Evolutionary conservation across 1,140 invertebrate species (phyloP), one percentile per base, ranked within the genome.

Genomic region (Drosophila mojavensis): DNA sequence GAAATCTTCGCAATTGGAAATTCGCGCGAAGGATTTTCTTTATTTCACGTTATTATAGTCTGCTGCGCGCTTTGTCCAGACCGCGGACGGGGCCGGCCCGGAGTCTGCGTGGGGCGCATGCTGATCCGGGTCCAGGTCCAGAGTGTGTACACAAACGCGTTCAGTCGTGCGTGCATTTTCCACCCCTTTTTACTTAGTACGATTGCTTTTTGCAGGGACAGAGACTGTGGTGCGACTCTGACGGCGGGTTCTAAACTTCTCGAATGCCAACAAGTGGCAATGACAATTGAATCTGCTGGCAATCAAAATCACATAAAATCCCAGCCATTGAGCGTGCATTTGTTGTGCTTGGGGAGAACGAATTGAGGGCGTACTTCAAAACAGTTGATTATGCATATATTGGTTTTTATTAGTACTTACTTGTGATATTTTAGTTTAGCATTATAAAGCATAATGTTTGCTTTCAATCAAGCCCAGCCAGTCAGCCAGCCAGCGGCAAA

Each of bases 111-210:
- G 30, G 24, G 58, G 5, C n/a, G 30, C 20, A 1, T 10, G 13
- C 30, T 28, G 5, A 15, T 30, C 26, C 17, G 24, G 56, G 4
- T 33, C 28, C 39, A 20, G 11, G 3, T 59, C n/a, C n/a, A 24
- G n/a, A 15, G 24, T 33, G 13, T 59, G 33, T 39, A 59, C 45
- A 48, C 45, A 50, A 67, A 61, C 64, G 64, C 63, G 81, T 30
- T 56, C 74, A 78, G 7, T 75, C 72, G 75, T 75, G 78, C 75
- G 78, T 85, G 69, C 65, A 83, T 53, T 75, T 79, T 72, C 45
- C 74, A 81, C 83, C 83, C 79, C 59, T 71, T 71, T 73, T 79
- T 64, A 70, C 76, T 88, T 63, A 67, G 70, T 72, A 17, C 71
- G 63, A 82, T 79, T 88, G 75, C 45, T 73, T 76, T 58, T 65